phyloP scores from a whole-genome alignment of 2,797 vertebrate species.

The Florisuga fusca region DNA sequence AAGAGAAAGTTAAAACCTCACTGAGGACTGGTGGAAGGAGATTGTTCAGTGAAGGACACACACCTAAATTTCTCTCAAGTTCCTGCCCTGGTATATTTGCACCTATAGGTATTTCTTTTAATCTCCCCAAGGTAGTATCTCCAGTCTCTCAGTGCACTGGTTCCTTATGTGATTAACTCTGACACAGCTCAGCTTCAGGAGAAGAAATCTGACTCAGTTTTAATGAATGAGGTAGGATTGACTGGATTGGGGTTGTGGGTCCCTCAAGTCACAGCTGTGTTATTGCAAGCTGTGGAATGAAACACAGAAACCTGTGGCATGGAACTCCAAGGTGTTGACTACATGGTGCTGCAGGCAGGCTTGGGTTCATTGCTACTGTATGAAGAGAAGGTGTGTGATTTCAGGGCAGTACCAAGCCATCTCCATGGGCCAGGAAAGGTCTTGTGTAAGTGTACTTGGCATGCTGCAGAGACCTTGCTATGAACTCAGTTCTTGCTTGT shows the following conservation, averaged over 20 bases:
- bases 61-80: not conserved
- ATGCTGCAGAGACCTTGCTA: not conserved
- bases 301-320: not conserved
- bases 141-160: not conserved
- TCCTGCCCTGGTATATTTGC: not conserved
- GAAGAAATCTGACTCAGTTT: not conserved
- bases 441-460: not conserved
- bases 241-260: not conserved
- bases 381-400: not conserved
- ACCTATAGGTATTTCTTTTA: not conserved
- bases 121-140: not conserved
- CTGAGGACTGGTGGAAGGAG: not conserved
- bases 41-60: not conserved
- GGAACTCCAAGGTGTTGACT: rapidly evolving
- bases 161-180: not conserved
- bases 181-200: not conserved
- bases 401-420: not conserved
- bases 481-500: not conserved
- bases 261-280: not conserved
- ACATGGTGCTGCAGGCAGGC: not conserved
- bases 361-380: not conserved
- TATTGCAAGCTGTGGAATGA: not conserved
- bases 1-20: not conserved
- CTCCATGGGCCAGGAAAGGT: not conserved
- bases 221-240: not conserved